Conservation (phyloP, 2,113 vertebrate genomes). For the Taurulus bubalis region DNA sequence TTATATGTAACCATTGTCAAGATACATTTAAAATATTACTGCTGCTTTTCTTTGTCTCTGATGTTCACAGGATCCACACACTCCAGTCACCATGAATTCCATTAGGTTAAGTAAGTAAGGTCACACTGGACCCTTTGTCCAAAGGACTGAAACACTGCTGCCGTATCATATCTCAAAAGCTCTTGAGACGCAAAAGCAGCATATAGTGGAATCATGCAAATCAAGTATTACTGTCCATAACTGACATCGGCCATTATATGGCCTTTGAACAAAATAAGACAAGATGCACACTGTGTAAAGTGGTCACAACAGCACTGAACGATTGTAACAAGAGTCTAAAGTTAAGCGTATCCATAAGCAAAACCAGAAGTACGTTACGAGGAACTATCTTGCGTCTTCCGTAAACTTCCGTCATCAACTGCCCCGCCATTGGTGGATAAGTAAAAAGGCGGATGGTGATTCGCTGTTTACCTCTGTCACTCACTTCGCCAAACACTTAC, state of each 20-base stretch:
- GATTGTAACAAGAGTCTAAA: not conserved
- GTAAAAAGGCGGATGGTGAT: not conserved
- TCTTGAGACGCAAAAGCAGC: no score
- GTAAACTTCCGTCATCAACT: not conserved
- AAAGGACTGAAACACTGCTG: not conserved
- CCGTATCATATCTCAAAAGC: not conserved
- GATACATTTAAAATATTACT: not conserved
- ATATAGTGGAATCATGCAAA: not conserved
- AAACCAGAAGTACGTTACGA: not conserved
- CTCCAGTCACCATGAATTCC: not conserved
- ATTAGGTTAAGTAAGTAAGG: not conserved
- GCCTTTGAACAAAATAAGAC: not conserved
- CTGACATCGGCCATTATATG: not conserved
- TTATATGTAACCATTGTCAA: not conserved
- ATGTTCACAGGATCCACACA: not conserved
- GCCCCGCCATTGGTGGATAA: conserved; percentile 53
- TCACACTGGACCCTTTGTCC: not conserved
- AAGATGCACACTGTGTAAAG: not conserved
- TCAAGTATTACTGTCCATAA: not conserved
- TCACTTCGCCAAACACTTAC: conserved; percentile 9
- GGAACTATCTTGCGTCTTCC: not conserved
- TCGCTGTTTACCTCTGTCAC: conserved; percentile 10
- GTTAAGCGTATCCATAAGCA: not conserved
- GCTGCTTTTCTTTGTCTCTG: not conserved
- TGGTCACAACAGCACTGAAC: not conserved